These are phyloP conservation scores for Uloborus diversus DNA, from an alignment of 1,140 invertebrate genomes.

Conservation along the genomic window DNA sequence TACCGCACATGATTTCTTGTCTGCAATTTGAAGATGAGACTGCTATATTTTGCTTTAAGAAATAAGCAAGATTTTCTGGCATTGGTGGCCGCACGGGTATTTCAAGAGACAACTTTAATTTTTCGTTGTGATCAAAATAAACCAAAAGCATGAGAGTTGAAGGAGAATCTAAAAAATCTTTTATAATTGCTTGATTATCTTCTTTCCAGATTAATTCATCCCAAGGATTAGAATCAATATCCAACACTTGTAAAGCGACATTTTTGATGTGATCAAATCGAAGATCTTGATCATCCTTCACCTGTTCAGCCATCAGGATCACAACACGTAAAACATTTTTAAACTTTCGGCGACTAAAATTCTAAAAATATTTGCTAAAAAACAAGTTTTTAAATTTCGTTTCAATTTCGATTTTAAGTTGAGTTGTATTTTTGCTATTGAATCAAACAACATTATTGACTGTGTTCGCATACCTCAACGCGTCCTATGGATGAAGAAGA, in stretches of 20 bases:
- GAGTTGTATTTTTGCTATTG: too few relatives aligned
- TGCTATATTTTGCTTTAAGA: background rate
- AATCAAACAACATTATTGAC: too few relatives aligned
- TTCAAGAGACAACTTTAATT: slow-evolving; percentile 8
- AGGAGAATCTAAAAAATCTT: slow-evolving; percentile 30
- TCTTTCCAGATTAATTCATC: slow-evolving; percentile 31
- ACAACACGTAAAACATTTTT: too few relatives aligned
- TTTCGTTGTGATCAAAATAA: slow-evolving; percentile 18
- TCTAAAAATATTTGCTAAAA: too few relatives aligned
- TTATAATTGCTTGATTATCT: slow-evolving; percentile 31
- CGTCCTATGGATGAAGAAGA: too few relatives aligned
- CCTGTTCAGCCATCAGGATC: background rate
- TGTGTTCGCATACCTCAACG: too few relatives aligned
- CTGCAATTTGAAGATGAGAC: slow-evolving; percentile 8
- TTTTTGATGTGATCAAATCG: slow-evolving; percentile 19
- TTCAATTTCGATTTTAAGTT: too few relatives aligned
- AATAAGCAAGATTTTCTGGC: background rate
- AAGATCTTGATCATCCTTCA: slow-evolving; percentile 8
- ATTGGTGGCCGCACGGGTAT: background rate
- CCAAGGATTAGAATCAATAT: slow-evolving; percentile 4
- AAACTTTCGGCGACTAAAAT: too few relatives aligned
- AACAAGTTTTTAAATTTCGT: too few relatives aligned
- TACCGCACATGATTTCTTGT: slow-evolving; percentile 10
- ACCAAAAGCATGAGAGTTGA: slow-evolving; percentile 7
- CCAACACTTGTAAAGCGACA: slow-evolving; percentile 5